phyloP scores from a whole-genome alignment of 2,888 invertebrate genomes.

The Platycnemis pennipes region DNA sequence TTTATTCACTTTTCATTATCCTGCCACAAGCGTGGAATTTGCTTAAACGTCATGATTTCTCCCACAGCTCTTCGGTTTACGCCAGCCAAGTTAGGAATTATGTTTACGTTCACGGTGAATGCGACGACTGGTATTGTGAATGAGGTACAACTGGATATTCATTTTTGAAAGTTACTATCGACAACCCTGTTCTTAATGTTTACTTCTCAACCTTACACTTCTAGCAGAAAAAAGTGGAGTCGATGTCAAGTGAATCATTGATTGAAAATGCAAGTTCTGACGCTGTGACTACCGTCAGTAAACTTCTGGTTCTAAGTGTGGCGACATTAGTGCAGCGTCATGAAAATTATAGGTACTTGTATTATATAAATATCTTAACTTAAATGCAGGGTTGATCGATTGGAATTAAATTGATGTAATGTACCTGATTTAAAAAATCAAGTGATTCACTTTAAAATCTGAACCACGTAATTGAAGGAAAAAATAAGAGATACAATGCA shows the following conservation, averaged over 20 bases:
- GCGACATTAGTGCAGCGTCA: neutral
- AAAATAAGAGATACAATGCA: too few relatives aligned
- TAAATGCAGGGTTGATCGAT: too few relatives aligned
- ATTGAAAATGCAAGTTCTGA: neutral
- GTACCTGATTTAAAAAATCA: too few relatives aligned
- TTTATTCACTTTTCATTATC: too few relatives aligned
- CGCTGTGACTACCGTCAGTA: neutral
- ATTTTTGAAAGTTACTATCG: neutral
- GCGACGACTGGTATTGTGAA: neutral
- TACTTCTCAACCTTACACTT: neutral
- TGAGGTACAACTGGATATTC: neutral
- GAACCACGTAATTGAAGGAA: too few relatives aligned
- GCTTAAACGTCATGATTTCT: neutral
- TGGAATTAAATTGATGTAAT: too few relatives aligned
- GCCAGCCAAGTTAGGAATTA: neutral
- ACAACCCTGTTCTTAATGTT: neutral
- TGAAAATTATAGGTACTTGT: conserved; percentile 25
- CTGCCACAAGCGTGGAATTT: too few relatives aligned
- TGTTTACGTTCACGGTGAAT: neutral
- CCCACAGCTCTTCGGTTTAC: neutral
- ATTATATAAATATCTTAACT: too few relatives aligned
- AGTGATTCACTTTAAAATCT: too few relatives aligned
- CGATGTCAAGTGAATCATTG: neutral
- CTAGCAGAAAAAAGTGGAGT: neutral
- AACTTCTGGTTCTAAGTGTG: neutral